A percentile compares a stretch with the other conserved stretches of the same genome.
Evolutionary conservation across 2,888 invertebrate species (phyloP).

Genomic region (Sympetrum striolatum): DNA sequence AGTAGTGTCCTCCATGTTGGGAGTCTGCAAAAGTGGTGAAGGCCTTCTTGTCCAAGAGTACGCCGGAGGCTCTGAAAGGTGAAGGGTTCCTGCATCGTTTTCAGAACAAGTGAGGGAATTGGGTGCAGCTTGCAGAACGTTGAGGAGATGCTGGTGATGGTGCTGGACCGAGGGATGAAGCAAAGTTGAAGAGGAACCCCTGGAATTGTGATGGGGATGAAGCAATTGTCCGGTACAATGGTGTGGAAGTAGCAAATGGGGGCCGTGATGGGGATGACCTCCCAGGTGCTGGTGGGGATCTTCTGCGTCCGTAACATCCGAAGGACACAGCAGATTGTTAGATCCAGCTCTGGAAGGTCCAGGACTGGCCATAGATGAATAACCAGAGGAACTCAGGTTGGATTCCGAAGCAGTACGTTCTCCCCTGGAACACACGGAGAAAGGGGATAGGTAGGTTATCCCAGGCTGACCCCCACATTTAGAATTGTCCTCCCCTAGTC

Average conservation of each 20-base stretch:
- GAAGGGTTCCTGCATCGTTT: conserved; percentile 49
- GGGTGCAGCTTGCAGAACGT: neutral
- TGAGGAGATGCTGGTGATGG: conserved; percentile 25
- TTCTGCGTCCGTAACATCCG: conserved; percentile 73
- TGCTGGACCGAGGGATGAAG: conserved; percentile 4
- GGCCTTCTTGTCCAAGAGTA: conserved; percentile 60
- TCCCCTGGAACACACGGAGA: conserved; percentile 74
- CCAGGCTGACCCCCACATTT: conserved; percentile 49
- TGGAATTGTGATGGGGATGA: conserved; percentile 52
- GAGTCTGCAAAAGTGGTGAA: conserved; percentile 69
- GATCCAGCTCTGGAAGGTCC: conserved; percentile 83
- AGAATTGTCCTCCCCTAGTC: conserved; percentile 54
- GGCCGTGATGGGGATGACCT: conserved; percentile 67
- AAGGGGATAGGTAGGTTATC: conserved; percentile 81
- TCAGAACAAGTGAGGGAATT: conserved; percentile 16
- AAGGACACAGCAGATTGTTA: conserved; percentile 78
- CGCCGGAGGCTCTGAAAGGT: conserved; percentile 54
- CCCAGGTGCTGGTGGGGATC: conserved; percentile 27
- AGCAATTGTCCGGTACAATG: conserved; percentile 55
- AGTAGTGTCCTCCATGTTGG: conserved; percentile 55
- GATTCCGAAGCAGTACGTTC: conserved; percentile 83
- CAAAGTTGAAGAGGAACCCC: neutral
- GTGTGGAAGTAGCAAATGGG: conserved; percentile 76
- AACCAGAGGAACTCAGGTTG: conserved; percentile 83
- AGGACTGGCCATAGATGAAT: conserved; percentile 85